A percentile compares a stretch with the other conserved stretches of the same genome.
Conservation (phyloP, 2,888 invertebrate genomes). For the Acleris laterana region DNA sequence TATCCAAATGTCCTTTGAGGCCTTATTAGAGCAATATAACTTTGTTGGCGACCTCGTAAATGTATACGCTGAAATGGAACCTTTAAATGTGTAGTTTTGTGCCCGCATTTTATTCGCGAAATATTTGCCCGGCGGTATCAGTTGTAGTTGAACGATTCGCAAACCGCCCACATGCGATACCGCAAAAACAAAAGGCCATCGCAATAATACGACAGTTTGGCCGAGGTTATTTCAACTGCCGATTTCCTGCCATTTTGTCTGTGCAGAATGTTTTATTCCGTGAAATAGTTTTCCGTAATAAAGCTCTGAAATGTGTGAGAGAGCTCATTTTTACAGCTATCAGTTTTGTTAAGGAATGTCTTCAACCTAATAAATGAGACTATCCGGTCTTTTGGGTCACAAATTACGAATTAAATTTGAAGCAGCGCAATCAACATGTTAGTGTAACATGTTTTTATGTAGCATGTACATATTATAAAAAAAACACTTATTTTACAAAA, state of each 20-base stretch:
- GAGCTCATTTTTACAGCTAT: too few relatives aligned
- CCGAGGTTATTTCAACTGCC: conserved; percentile 7
- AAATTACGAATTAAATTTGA: too few relatives aligned
- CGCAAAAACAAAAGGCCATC: conserved; percentile 25
- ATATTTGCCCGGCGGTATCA: conserved; percentile 16
- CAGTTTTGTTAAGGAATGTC: too few relatives aligned
- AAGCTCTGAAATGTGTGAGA: too few relatives aligned
- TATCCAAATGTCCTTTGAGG: conserved; percentile 16
- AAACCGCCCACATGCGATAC: conserved; percentile 27
- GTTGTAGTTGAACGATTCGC: conserved; percentile 20
- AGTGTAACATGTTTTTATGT: too few relatives aligned
- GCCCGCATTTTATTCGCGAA: conserved; percentile 17
- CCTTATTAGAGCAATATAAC: conserved; percentile 13
- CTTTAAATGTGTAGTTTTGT: conserved; percentile 9
- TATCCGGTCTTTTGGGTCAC: too few relatives aligned
- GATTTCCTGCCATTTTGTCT: not conserved
- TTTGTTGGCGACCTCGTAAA: not conserved
- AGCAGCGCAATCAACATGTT: too few relatives aligned
- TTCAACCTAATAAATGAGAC: too few relatives aligned
- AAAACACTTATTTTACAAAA: too few relatives aligned
- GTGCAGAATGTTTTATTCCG: not conserved
- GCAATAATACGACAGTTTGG: conserved; percentile 14
- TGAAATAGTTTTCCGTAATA: too few relatives aligned
- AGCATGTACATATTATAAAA: too few relatives aligned
- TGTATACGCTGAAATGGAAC: conserved; percentile 3